phyloP scores from a whole-genome alignment of 2,888 invertebrate species.

The Hartigia nigra region DNA sequence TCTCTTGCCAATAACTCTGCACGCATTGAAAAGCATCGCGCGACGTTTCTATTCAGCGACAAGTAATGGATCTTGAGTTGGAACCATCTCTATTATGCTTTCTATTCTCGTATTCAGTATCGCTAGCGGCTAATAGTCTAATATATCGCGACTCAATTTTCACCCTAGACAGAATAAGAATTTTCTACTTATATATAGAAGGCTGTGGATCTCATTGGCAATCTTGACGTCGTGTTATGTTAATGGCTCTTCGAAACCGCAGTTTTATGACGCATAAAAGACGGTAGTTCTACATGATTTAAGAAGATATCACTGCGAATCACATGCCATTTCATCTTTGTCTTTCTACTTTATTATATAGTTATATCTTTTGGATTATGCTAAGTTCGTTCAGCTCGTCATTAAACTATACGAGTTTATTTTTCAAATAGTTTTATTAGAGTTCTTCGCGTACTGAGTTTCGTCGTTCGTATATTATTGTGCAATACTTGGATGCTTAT shows the following conservation, averaged over 20 bases:
- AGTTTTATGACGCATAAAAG: neutral
- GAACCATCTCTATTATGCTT: neutral
- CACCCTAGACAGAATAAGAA: neutral
- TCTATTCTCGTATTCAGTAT: neutral
- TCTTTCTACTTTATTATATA: neutral
- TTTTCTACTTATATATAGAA: neutral
- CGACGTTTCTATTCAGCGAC: slow-evolving; percentile 16
- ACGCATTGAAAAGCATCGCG: slow-evolving; percentile 2
- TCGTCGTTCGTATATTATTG: neutral
- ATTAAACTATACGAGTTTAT: neutral
- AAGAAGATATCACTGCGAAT: neutral
- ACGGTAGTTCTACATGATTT: neutral
- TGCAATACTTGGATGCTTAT: neutral
- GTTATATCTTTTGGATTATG: neutral
- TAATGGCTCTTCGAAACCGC: neutral
- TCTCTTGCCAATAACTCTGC: neutral
- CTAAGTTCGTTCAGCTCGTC: neutral
- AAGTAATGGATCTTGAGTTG: slow-evolving; percentile 6
- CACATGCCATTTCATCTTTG: neutral
- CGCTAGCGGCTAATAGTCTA: neutral
- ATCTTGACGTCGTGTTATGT: neutral
- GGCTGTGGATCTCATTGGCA: neutral
- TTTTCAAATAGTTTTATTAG: neutral
- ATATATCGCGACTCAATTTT: neutral
- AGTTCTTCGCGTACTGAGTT: neutral